These are phyloP conservation scores for Lepidurus arcticus DNA, from an alignment of 1,140 invertebrate species.

Conservation along the genomic window DNA sequence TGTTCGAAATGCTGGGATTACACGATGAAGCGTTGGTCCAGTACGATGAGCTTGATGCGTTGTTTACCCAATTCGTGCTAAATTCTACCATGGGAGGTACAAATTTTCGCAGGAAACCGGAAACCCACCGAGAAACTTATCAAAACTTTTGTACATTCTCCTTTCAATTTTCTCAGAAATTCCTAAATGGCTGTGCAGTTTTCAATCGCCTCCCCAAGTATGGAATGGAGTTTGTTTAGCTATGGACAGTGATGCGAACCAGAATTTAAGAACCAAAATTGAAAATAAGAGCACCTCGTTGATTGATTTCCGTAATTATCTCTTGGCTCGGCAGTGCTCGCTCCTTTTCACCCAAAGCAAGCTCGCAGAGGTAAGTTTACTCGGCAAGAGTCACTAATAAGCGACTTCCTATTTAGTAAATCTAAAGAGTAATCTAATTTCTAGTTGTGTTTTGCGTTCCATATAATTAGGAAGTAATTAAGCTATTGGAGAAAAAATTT, in stretches of 20 bases:
- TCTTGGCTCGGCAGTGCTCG: conserved; percentile 87
- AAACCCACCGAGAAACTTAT: not conserved
- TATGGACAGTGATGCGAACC: conserved; percentile 60
- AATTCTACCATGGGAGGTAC: conserved; percentile 78
- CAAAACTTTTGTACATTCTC: conserved; percentile 34
- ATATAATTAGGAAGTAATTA: too few species aligned
- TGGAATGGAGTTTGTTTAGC: conserved; percentile 69
- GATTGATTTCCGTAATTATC: conserved; percentile 86
- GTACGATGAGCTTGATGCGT: conserved; percentile 93
- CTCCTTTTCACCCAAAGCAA: conserved; percentile 70
- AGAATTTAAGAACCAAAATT: conserved; percentile 62
- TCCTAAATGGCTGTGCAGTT: conserved; percentile 71
- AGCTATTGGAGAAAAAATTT: too few species aligned
- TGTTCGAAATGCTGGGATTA: conserved; percentile 87
- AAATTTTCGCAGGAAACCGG: not conserved
- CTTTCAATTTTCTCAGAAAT: conserved; percentile 52
- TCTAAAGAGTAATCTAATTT: too few species aligned
- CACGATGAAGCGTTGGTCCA: conserved; percentile 92
- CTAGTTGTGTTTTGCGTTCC: too few species aligned
- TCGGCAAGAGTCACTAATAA: too few species aligned
- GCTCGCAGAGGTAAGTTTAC: conserved; percentile 63
- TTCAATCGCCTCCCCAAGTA: conserved; percentile 65
- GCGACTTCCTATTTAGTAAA: too few species aligned
- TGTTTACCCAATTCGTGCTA: conserved; percentile 92
- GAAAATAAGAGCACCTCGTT: conserved; percentile 64